Conservation (phyloP, 2,797 vertebrate species). For the Sebastes cheni region DNA sequence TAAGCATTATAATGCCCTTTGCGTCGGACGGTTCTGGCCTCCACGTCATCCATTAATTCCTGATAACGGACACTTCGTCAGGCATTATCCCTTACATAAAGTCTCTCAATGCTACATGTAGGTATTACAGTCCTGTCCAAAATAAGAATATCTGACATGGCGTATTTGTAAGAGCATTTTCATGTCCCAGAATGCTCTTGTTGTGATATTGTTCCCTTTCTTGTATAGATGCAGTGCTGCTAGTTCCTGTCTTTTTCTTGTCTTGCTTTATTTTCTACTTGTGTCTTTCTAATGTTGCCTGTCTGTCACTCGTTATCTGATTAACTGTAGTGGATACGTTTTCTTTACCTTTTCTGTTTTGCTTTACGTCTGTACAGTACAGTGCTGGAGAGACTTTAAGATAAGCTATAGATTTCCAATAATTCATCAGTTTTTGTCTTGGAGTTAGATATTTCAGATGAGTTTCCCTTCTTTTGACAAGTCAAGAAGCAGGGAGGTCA, state of each 20-base stretch:
- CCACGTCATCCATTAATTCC: no score
- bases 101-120: background rate
- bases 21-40: no score
- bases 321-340: background rate
- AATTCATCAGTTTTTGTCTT: constrained; percentile 3
- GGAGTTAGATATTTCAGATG: background rate
- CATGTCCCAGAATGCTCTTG: background rate
- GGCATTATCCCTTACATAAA: background rate
- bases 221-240: background rate
- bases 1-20: no score
- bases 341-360: background rate
- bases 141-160: background rate
- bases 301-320: background rate
- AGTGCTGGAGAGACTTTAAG: background rate
- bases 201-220: background rate
- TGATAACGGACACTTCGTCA: no score
- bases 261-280: background rate
- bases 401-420: constrained; percentile 19
- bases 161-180: background rate
- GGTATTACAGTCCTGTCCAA: background rate
- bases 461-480: background rate
- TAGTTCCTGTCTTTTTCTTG: background rate
- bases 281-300: background rate
- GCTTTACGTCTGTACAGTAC: background rate
- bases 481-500: background rate